Evolutionary conservation across 2,888 invertebrate species (phyloP).

Genomic region (Rotaria macrura): DNA sequence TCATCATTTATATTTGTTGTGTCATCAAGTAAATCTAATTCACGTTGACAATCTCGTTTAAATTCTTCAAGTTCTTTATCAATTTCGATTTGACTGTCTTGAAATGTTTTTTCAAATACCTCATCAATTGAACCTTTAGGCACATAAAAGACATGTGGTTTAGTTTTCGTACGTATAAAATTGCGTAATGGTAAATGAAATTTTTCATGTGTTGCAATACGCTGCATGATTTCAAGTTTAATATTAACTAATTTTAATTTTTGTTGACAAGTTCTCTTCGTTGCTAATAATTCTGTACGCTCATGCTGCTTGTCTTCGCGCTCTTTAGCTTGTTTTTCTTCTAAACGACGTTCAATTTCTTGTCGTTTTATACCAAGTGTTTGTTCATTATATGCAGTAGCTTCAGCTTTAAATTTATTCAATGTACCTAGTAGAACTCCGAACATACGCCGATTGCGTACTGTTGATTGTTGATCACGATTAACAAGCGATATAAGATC

Average conservation of each 20-base stretch:
- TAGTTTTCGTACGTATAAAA: conserved; percentile 28
- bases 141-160: conserved; percentile 26
- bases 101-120: background rate
- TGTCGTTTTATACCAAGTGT: conserved; percentile 26
- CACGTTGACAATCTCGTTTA: background rate
- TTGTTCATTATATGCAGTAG: conserved; percentile 22
- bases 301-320: conserved; percentile 22
- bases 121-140: conserved; percentile 24
- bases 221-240: conserved; percentile 24
- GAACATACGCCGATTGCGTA: conserved; percentile 30
- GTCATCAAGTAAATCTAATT: conserved; percentile 9
- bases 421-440: conserved; percentile 30
- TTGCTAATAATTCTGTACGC: conserved; percentile 9
- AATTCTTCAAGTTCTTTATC: conserved; percentile 18
- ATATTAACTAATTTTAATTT: conserved; percentile 25
- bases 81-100: conserved; percentile 3
- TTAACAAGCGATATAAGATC: conserved; percentile 31
- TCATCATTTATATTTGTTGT: background rate
- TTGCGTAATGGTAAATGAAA: background rate
- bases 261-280: background rate
- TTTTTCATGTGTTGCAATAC: background rate
- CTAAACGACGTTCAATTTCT: conserved; percentile 27
- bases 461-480: conserved; percentile 5
- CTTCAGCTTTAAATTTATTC: conserved; percentile 29
- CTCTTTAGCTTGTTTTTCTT: conserved; percentile 31